A percentile compares a stretch with the other conserved stretches of the same genome.
phyloP scores from a whole-genome alignment of 1,140 invertebrate species.

The Macrobrachium rosenbergii region DNA sequence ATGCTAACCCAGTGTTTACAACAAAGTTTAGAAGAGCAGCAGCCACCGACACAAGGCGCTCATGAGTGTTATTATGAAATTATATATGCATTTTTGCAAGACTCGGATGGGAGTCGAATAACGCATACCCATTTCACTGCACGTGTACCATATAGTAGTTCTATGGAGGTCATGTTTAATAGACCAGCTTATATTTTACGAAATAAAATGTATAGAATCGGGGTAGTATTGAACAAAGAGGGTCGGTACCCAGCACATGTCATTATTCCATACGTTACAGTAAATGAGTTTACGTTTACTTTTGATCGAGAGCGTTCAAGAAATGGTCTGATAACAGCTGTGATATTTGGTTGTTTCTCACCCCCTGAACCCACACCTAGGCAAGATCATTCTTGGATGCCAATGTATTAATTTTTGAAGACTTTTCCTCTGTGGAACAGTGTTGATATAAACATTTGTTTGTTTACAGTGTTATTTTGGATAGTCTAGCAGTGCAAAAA shows the following conservation, averaged over 20 bases:
- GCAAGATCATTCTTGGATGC: neutral
- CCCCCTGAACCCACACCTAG: neutral
- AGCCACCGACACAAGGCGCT: neutral
- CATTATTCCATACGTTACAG: slow-evolving; percentile 12
- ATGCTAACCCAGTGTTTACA: slow-evolving; percentile 66
- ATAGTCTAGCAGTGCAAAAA: too few species aligned
- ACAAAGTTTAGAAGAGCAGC: slow-evolving; percentile 13
- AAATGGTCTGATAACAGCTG: slow-evolving; percentile 39
- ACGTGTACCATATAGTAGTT: slow-evolving; percentile 74
- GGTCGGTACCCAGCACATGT: slow-evolving; percentile 77
- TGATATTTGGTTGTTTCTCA: slow-evolving; percentile 42
- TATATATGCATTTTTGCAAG: slow-evolving; percentile 83
- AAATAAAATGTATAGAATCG: slow-evolving; percentile 81
- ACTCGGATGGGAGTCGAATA: slow-evolving; percentile 80
- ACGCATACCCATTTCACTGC: slow-evolving; percentile 85
- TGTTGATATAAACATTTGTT: too few species aligned
- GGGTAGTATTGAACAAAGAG: slow-evolving; percentile 83
- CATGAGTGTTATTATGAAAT: slow-evolving; percentile 78
- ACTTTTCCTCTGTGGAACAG: too few species aligned
- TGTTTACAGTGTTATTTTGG: too few species aligned
- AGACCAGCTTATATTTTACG: slow-evolving; percentile 81
- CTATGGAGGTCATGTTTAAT: slow-evolving; percentile 85
- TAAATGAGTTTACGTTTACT: slow-evolving; percentile 31
- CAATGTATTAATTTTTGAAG: too few species aligned
- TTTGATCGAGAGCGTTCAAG: slow-evolving; percentile 29